phyloP scores from a whole-genome alignment of 2,797 vertebrate species.

The Notamacropus eugenii region DNA sequence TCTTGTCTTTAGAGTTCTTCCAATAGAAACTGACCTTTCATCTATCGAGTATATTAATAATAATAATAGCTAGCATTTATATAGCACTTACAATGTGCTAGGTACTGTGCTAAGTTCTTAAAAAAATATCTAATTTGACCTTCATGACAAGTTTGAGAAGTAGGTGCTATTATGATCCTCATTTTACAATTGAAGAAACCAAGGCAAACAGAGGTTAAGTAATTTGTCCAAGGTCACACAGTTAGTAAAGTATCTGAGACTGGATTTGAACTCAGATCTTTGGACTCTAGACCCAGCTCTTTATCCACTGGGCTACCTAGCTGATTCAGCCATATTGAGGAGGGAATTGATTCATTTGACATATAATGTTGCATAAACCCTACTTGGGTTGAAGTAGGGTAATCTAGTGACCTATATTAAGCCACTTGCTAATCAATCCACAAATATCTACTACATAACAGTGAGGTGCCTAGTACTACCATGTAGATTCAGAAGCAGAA shows the following conservation, averaged over 20 bases:
- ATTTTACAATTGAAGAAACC: not conserved
- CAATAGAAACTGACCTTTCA: not conserved
- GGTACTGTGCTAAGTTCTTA: not conserved
- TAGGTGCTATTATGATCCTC: not conserved
- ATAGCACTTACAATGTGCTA: not conserved
- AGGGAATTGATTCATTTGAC: not conserved
- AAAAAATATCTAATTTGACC: not conserved
- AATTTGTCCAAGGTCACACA: not conserved
- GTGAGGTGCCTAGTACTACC: not conserved
- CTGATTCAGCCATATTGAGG: not conserved
- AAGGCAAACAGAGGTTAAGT: not conserved
- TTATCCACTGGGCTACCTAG: not conserved
- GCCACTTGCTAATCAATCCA: not conserved
- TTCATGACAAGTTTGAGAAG: not conserved
- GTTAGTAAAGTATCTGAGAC: not conserved
- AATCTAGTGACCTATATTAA: slow-evolving; percentile 17
- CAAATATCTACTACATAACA: slow-evolving; percentile 10
- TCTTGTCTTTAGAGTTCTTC: not conserved
- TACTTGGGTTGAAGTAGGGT: not conserved
- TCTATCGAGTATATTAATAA: not conserved
- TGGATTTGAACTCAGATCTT: not conserved
- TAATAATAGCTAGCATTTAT: not conserved
- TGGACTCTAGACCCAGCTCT: not conserved
- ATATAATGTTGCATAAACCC: not conserved
- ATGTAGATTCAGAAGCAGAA: not conserved